Evolutionary conservation across 1,140 invertebrate species (phyloP).

Genomic region (Drosophila bifasciata): DNA sequence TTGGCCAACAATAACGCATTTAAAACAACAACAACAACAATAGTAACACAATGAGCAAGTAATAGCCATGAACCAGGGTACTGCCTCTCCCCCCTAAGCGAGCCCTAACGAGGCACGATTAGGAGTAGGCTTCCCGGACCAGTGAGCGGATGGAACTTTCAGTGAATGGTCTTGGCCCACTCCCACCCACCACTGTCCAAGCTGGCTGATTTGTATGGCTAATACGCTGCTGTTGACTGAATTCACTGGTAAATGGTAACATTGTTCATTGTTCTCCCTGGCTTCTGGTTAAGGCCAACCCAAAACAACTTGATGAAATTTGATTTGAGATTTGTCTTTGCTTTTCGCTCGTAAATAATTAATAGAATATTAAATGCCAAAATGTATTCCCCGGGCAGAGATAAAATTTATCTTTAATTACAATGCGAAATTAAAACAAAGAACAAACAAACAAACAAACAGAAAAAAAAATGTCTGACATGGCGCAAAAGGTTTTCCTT

Average conservation of each 20-base stretch:
- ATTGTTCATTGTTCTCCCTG: too few species aligned
- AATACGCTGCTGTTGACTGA: background rate
- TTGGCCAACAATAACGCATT: slow-evolving; percentile 74
- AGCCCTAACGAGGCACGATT: slow-evolving; percentile 68
- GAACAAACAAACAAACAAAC: slow-evolving; percentile 9
- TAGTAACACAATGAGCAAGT: slow-evolving; percentile 60
- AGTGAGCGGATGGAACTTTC: slow-evolving; percentile 33
- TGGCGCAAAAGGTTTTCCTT: slow-evolving; percentile 52
- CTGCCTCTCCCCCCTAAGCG: slow-evolving; percentile 29
- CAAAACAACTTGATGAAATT: too few species aligned
- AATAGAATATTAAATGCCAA: too few species aligned
- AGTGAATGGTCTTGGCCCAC: slow-evolving; percentile 14
- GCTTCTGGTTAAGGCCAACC: background rate
- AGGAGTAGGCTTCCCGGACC: slow-evolving; percentile 33
- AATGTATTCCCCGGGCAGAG: too few species aligned
- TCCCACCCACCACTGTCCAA: background rate
- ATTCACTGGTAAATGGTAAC: too few species aligned
- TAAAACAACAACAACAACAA: slow-evolving; percentile 76
- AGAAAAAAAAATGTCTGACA: slow-evolving; percentile 24
- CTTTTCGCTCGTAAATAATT: too few species aligned
- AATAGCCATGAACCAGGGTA: slow-evolving; percentile 50
- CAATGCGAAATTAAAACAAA: background rate
- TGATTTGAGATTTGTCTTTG: too few species aligned
- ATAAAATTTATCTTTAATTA: slow-evolving; percentile 25
- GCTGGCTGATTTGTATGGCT: slow-evolving; percentile 13